Evolutionary conservation across 1,140 invertebrate species (phyloP).

Genomic region (Orussus abietinus): DNA sequence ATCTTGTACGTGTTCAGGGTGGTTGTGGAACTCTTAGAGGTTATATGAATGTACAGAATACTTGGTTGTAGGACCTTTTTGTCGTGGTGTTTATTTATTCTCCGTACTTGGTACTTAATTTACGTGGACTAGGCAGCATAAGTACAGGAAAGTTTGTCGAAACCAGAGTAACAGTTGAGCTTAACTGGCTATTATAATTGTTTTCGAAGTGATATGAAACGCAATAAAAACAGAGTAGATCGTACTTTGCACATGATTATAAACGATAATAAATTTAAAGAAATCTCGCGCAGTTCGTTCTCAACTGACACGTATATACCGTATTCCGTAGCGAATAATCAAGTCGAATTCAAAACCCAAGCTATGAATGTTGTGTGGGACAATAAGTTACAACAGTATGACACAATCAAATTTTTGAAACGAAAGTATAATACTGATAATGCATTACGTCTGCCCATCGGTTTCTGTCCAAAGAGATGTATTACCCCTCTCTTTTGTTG

Average conservation of each 20-base stretch:
- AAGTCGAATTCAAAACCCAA: conserved; percentile 29
- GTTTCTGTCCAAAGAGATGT: too few species aligned
- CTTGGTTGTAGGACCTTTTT: background rate
- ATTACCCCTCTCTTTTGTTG: too few species aligned
- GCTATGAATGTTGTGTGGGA: too few species aligned
- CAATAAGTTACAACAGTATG: too few species aligned
- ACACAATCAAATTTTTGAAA: too few species aligned
- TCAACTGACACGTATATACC: conserved; percentile 16
- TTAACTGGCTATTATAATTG: too few species aligned
- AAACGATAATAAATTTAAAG: conserved; percentile 20
- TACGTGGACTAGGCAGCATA: background rate
- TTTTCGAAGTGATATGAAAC: conserved; percentile 35
- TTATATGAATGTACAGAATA: background rate
- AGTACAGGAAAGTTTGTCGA: background rate
- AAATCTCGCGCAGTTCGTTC: background rate
- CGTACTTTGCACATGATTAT: too few species aligned
- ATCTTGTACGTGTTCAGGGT: background rate
- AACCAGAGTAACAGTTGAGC: too few species aligned
- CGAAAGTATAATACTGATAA: too few species aligned
- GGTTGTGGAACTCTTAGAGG: background rate
- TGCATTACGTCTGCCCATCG: too few species aligned
- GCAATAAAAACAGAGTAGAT: too few species aligned
- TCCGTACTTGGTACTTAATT: background rate
- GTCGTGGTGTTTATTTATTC: background rate
- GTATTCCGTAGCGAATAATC: conserved; percentile 26